Conservation (phyloP, 2,113 vertebrate genomes). For the Mastomys natalensis region DNA sequence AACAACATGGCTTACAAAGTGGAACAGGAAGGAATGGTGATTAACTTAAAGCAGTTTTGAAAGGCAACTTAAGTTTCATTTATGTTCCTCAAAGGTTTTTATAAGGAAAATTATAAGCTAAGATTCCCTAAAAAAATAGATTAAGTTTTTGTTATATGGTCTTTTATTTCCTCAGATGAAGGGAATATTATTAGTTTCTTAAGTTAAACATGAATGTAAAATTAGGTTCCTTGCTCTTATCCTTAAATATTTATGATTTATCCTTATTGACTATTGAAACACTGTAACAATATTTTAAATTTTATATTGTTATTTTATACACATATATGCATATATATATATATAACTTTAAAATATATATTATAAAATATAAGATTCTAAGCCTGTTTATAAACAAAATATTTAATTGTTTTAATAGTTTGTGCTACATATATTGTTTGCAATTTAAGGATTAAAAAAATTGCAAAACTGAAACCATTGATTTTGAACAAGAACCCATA, state of each 20-base stretch:
- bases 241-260: neutral
- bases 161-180: neutral
- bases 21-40: neutral
- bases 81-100: neutral
- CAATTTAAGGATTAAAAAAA: neutral
- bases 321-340: no score
- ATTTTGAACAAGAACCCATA: neutral
- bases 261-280: neutral
- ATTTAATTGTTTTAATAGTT: neutral
- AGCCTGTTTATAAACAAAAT: neutral
- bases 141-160: neutral
- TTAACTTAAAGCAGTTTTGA: neutral
- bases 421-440: neutral
- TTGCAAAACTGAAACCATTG: neutral
- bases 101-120: neutral
- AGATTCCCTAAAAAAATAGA: neutral
- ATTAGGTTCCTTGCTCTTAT: neutral
- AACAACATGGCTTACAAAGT: neutral
- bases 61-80: neutral
- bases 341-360: neutral
- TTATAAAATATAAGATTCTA: neutral
- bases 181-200: neutral
- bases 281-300: neutral
- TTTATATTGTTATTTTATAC: neutral
- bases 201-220: conserved; percentile 31